Percentiles rank a stretch among this genome's conserved stretches.
Conservation (phyloP, 2,888 invertebrate genomes). For the Caenorhabditis sinica region DNA sequence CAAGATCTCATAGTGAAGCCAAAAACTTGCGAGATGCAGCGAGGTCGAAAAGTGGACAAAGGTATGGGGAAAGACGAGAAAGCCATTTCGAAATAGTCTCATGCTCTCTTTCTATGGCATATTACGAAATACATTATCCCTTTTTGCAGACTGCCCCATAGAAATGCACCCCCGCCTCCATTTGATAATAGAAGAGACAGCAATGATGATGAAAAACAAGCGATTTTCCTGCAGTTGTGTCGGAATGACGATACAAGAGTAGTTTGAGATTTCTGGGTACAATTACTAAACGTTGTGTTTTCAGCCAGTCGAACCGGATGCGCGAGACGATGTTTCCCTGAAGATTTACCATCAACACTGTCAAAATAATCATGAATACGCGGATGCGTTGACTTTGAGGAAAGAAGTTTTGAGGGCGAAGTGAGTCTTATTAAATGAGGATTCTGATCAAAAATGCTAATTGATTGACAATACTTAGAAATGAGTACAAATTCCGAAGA, state of each 20-base stretch:
- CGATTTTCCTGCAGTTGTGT: slow-evolving; percentile 7
- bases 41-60: slow-evolving; percentile 14
- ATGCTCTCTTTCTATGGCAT: slow-evolving; percentile 25
- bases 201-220: slow-evolving; percentile 26
- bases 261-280: neutral
- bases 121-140: slow-evolving; percentile 36
- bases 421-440: slow-evolving; percentile 13
- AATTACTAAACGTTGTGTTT: slow-evolving; percentile 11
- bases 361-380: slow-evolving; percentile 13
- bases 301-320: slow-evolving; percentile 58
- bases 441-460: neutral
- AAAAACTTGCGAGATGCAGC: slow-evolving; percentile 16
- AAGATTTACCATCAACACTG: slow-evolving; percentile 51
- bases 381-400: slow-evolving; percentile 22
- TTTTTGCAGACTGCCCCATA: slow-evolving; percentile 36
- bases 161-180: slow-evolving; percentile 38
- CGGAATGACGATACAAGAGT: slow-evolving; percentile 31
- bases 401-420: slow-evolving; percentile 42
- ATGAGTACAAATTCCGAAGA: neutral
- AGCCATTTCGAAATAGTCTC: slow-evolving; percentile 23
- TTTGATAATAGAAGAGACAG: slow-evolving; percentile 26
- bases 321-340: slow-evolving; percentile 31
- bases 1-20: slow-evolving; percentile 48
- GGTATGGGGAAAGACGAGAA: neutral
- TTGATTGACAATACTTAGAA: neutral